phyloP scores from a whole-genome alignment of 2,797 vertebrate species.

The Hippocampus kuda region DNA sequence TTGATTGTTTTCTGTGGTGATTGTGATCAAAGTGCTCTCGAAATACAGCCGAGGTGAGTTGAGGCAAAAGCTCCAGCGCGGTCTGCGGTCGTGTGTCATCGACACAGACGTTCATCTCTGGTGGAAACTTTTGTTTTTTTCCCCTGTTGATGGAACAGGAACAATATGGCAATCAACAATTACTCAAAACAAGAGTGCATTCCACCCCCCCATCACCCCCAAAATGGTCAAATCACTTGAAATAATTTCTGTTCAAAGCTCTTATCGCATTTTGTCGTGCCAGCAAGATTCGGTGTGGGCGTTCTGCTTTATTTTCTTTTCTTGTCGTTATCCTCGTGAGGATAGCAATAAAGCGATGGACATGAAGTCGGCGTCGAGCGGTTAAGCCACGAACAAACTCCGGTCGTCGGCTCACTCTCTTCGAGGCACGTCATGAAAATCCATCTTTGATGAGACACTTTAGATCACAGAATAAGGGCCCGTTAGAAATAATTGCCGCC shows the following conservation, averaged over 20 bases:
- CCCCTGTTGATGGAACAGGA: too few species aligned
- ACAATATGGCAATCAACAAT: too few species aligned
- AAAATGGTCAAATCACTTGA: too few species aligned
- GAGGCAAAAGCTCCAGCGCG: background rate
- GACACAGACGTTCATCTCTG: background rate
- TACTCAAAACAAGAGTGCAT: too few species aligned
- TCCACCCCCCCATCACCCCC: too few species aligned
- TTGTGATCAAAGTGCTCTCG: too few species aligned
- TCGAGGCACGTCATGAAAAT: conserved; percentile 51
- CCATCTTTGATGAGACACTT: conserved; percentile 52
- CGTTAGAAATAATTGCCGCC: conserved; percentile 59
- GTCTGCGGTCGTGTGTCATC: background rate
- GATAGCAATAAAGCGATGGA: background rate
- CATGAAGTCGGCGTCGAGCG: conserved; percentile 40
- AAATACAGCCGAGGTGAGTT: too few species aligned
- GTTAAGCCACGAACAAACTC: conserved; percentile 13
- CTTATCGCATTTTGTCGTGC: background rate
- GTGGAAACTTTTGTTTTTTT: too few species aligned
- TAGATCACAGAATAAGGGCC: conserved; percentile 60
- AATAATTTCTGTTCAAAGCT: background rate
- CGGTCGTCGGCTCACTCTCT: conserved; percentile 29
- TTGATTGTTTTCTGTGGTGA: too few species aligned
- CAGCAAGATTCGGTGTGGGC: background rate
- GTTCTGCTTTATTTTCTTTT: background rate
- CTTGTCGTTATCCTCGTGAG: background rate